Conservation (phyloP, 1,140 invertebrate species). For the Drosophila pruinosa region DNA sequence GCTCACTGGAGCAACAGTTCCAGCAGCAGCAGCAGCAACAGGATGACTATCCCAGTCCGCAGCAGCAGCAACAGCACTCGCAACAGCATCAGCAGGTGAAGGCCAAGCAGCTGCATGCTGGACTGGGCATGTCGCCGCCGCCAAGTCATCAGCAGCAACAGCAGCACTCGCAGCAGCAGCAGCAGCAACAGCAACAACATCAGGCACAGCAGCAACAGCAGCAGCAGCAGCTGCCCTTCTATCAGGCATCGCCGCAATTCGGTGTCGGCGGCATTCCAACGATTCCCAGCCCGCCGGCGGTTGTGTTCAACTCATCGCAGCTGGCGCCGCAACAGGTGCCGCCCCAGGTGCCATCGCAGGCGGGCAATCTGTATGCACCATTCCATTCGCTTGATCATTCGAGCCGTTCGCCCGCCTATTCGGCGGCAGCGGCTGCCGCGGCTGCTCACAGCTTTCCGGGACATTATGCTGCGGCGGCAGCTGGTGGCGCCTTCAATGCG, state of each 20-base stretch:
- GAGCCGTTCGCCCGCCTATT: constrained; percentile 71
- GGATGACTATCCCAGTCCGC: constrained; percentile 77
- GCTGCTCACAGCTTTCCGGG: constrained; percentile 85
- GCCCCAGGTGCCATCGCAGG: constrained; percentile 86
- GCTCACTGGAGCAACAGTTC: constrained; percentile 73
- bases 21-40: constrained; percentile 61
- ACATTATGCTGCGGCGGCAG: constrained; percentile 75
- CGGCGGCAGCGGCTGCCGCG: constrained; percentile 57
- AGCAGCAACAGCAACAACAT: constrained; percentile 62
- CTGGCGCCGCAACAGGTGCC: constrained; percentile 87
- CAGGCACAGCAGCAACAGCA: constrained; percentile 65
- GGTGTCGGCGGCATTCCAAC: constrained; percentile 89
- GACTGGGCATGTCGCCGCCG: constrained; percentile 78
- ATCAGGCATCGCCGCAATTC: constrained; percentile 85
- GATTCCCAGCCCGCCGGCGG: constrained; percentile 91
- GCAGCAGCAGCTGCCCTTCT: constrained; percentile 76
- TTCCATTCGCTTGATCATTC: constrained; percentile 85
- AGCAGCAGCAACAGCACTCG: constrained; percentile 61
- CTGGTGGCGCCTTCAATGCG: constrained; percentile 86
- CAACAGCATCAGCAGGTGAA: constrained; percentile 68
- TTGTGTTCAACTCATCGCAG: constrained; percentile 90
- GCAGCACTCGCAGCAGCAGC: constrained; percentile 59
- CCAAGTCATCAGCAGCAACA: constrained; percentile 82
- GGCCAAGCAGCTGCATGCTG: constrained; percentile 61
- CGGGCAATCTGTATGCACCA: constrained; percentile 89